These are phyloP conservation scores for Pterostichus madidus DNA, from an alignment of 2,888 invertebrate genomes.

Conservation along the genomic window DNA sequence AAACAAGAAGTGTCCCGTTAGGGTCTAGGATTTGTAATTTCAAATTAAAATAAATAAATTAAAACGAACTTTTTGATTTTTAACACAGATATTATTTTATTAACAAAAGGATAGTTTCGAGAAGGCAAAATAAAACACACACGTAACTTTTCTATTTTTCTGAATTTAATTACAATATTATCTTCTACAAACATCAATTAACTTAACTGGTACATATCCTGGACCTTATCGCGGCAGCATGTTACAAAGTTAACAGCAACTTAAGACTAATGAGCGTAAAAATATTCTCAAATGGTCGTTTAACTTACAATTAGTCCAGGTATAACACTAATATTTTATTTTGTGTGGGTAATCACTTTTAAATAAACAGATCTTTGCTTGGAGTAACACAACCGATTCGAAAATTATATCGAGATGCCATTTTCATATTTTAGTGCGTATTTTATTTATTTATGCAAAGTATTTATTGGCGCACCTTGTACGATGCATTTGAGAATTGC, in stretches of 20 bases:
- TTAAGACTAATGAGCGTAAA: conserved; percentile 65
- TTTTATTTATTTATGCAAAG: conserved; percentile 2
- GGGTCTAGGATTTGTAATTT: no score
- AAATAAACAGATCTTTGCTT: conserved; percentile 51
- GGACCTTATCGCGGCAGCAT: conserved; percentile 71
- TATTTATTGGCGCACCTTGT: background rate
- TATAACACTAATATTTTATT: conserved; percentile 61
- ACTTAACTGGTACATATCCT: conserved; percentile 75
- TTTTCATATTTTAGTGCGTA: conserved; percentile 6
- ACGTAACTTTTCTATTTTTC: conserved; percentile 70
- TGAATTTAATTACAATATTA: conserved; percentile 73
- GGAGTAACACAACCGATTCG: conserved; percentile 20
- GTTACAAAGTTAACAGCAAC: conserved; percentile 66
- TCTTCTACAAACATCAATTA: conserved; percentile 76
- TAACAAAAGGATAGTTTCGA: no score
- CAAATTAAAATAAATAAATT: no score
- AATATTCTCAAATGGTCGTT: conserved; percentile 60
- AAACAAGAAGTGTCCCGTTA: no score
- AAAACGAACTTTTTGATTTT: no score
- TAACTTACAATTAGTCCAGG: conserved; percentile 63
- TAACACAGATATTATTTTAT: no score
- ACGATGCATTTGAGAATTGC: conserved; percentile 4
- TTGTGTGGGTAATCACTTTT: conserved; percentile 50
- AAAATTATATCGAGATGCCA: conserved; percentile 17
- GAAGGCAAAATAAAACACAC: conserved; percentile 37